Conservation (phyloP, 2,888 invertebrate species). For the Heliconius sara region DNA sequence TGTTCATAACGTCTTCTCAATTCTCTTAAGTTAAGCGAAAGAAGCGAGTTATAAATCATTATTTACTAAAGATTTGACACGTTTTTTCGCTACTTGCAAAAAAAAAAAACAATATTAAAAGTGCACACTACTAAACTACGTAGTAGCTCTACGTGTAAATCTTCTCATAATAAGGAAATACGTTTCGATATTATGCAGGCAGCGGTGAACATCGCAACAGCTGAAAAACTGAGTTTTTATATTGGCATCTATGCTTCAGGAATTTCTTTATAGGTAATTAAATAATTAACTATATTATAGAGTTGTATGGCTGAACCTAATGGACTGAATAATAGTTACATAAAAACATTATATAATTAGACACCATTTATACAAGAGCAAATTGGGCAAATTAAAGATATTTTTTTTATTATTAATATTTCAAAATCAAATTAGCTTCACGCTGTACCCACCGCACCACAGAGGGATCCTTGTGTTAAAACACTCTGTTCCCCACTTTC, state of each 20-base stretch:
- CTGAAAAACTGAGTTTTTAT: slow-evolving; percentile 35
- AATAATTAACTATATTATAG: slow-evolving; percentile 22
- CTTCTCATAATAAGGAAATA: slow-evolving; percentile 45
- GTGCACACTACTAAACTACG: neutral
- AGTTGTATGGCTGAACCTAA: neutral
- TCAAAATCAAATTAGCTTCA: too few species aligned
- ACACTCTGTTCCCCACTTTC: too few species aligned
- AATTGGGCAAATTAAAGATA: neutral
- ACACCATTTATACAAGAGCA: neutral
- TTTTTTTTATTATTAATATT: too few species aligned
- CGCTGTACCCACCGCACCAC: too few species aligned
- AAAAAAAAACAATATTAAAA: neutral
- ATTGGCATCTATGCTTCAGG: slow-evolving; percentile 11
- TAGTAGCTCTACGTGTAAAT: neutral
- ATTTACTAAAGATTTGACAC: too few species aligned
- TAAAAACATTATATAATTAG: neutral
- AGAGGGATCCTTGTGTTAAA: too few species aligned
- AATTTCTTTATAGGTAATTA: slow-evolving; percentile 19
- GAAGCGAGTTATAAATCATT: neutral
- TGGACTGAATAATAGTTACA: slow-evolving; percentile 6
- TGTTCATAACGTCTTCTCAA: neutral
- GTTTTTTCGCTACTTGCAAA: neutral
- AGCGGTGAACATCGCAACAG: slow-evolving; percentile 38
- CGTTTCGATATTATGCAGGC: slow-evolving; percentile 38
- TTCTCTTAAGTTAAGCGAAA: neutral